phyloP scores from a whole-genome alignment of 2,113 vertebrate genomes.

The Thinocorus orbignyianus region DNA sequence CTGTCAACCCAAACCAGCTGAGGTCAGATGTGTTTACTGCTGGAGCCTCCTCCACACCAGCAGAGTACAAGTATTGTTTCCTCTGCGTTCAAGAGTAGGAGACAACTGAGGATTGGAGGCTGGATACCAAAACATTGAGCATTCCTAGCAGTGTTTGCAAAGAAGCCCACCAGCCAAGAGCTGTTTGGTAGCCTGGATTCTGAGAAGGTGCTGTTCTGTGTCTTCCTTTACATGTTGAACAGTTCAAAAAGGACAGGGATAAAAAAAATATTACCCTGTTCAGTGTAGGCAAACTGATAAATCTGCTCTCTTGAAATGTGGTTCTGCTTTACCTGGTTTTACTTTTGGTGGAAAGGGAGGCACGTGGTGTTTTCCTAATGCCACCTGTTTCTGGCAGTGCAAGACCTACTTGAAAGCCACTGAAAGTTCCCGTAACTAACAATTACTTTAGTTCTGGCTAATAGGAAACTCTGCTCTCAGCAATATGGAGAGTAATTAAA shows the following conservation, averaged over 20 bases:
- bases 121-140: not conserved
- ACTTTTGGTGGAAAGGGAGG: not conserved
- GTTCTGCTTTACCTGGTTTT: not conserved
- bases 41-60: not conserved
- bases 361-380: not conserved
- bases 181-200: not conserved
- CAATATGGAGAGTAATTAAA: not conserved
- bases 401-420: not conserved
- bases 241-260: not conserved
- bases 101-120: not conserved
- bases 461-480: not conserved
- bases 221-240: not conserved
- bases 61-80: not conserved
- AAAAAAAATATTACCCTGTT: not conserved
- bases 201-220: not conserved
- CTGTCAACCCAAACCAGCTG: not conserved
- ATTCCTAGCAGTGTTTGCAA: not conserved
- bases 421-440: not conserved
- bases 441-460: not conserved
- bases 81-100: not conserved
- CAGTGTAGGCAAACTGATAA: not conserved
- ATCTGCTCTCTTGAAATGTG: not conserved
- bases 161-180: not conserved
- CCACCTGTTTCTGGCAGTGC: not conserved
- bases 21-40: not conserved